Conservation (phyloP, 1,140 invertebrate species). For the Dendrolimus punctatus region DNA sequence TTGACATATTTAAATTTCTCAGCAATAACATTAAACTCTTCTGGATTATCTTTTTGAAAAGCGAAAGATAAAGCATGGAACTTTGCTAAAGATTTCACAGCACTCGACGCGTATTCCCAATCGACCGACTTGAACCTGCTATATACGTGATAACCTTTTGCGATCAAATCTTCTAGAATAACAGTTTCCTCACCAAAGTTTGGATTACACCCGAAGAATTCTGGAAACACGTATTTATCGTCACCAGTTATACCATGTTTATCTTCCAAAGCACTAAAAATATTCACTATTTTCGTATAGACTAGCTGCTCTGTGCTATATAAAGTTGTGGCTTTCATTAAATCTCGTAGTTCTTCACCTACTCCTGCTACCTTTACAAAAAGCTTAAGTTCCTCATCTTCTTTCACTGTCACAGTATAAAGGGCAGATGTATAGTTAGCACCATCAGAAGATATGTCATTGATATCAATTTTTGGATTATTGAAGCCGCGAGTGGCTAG, state of each 20-base stretch:
- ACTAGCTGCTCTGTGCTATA: constrained; percentile 35
- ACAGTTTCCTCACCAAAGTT: constrained; percentile 28
- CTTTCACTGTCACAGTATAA: background rate
- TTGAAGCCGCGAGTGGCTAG: background rate
- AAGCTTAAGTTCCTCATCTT: constrained; percentile 4
- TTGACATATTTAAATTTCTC: constrained; percentile 11
- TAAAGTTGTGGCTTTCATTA: constrained; percentile 25
- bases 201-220: constrained; percentile 27
- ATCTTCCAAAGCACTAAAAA: constrained; percentile 31
- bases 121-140: constrained; percentile 32
- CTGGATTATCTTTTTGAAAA: constrained; percentile 29
- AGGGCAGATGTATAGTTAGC: constrained; percentile 7
- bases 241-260: constrained; percentile 20
- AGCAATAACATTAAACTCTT: constrained; percentile 26
- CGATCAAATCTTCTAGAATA: constrained; percentile 36
- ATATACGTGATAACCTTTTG: constrained; percentile 24
- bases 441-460: constrained; percentile 1
- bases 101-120: constrained; percentile 28
- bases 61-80: constrained; percentile 48
- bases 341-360: constrained; percentile 16
- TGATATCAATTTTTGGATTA: background rate
- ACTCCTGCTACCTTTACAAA: constrained; percentile 39
- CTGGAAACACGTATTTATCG: constrained; percentile 32
- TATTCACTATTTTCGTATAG: constrained; percentile 29
- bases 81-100: constrained; percentile 31